Evolutionary conservation across 2,797 vertebrate genomes (phyloP).

Genomic region (Loris lydekkerianus): DNA sequence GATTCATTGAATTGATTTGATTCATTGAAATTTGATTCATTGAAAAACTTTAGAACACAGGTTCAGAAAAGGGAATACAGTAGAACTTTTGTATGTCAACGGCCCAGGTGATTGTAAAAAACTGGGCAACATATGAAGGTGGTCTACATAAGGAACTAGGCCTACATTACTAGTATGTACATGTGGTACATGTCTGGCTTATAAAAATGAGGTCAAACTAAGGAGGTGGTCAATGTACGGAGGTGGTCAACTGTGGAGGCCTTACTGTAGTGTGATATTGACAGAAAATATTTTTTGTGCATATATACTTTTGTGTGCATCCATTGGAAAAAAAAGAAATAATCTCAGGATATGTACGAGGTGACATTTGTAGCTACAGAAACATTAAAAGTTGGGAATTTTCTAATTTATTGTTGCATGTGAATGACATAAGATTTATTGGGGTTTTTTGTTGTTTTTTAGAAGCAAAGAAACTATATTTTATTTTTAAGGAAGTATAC

Average conservation of each 20-base stretch:
- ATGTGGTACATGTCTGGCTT: too few relatives aligned
- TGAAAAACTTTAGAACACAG: not conserved
- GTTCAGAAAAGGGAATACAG: not conserved
- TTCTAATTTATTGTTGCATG: not conserved
- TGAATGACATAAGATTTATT: not conserved
- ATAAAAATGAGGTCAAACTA: too few relatives aligned
- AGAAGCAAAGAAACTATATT: not conserved
- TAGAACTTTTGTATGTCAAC: too few relatives aligned
- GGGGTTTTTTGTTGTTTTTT: not conserved
- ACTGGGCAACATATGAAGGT: too few relatives aligned
- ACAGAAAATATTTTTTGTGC: not conserved
- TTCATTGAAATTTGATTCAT: not conserved
- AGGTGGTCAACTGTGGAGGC: too few relatives aligned
- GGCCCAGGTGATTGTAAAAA: too few relatives aligned
- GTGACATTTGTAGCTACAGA: not conserved
- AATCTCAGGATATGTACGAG: not conserved
- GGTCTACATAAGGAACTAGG: too few relatives aligned
- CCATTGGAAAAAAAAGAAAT: not conserved
- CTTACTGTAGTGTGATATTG: not conserved
- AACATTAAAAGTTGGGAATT: not conserved
- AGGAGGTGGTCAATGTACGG: too few relatives aligned
- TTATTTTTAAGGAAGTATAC: conserved; percentile 1
- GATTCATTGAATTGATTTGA: not conserved
- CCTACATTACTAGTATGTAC: too few relatives aligned
- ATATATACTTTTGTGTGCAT: not conserved